phyloP scores from a whole-genome alignment of 2,113 vertebrate genomes.

The Girardinichthys multiradiatus region DNA sequence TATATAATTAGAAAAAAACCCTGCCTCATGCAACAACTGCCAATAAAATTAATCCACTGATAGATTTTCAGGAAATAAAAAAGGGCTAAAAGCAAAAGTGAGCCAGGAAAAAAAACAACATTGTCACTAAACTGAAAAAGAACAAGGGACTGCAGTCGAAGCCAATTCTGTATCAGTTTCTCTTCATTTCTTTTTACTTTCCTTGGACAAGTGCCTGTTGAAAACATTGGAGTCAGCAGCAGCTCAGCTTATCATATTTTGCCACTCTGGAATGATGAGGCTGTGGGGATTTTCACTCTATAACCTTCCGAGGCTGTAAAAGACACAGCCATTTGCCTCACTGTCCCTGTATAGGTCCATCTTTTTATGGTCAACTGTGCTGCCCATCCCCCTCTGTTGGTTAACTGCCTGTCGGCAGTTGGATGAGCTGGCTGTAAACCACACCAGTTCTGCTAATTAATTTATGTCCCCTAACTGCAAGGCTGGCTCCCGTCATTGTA shows the following conservation, averaged over 20 bases:
- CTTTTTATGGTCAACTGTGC: slow-evolving; percentile 39
- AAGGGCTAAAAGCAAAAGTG: not conserved
- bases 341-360: slow-evolving; percentile 49
- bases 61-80: not conserved
- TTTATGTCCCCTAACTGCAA: slow-evolving; percentile 75
- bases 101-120: not conserved
- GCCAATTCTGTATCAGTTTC: not conserved
- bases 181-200: not conserved
- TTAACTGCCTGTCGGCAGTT: slow-evolving; percentile 60
- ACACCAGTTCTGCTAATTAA: slow-evolving; percentile 84
- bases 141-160: not conserved
- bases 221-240: slow-evolving; percentile 6
- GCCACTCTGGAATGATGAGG: slow-evolving; percentile 13
- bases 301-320: slow-evolving; percentile 26
- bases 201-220: not conserved
- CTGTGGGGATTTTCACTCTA: slow-evolving; percentile 15
- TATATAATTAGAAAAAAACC: not conserved
- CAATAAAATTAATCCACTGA: not conserved
- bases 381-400: slow-evolving; percentile 51
- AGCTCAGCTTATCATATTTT: slow-evolving; percentile 17
- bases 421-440: slow-evolving; percentile 76
- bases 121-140: not conserved
- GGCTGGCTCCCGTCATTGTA: slow-evolving; percentile 43
- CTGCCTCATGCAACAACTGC: not conserved
- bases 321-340: slow-evolving; percentile 21